Evolutionary conservation across 2,888 invertebrate species (phyloP), one percentile per base, ranked within the genome.

Genomic region (Chloroclysta siterata): DNA sequence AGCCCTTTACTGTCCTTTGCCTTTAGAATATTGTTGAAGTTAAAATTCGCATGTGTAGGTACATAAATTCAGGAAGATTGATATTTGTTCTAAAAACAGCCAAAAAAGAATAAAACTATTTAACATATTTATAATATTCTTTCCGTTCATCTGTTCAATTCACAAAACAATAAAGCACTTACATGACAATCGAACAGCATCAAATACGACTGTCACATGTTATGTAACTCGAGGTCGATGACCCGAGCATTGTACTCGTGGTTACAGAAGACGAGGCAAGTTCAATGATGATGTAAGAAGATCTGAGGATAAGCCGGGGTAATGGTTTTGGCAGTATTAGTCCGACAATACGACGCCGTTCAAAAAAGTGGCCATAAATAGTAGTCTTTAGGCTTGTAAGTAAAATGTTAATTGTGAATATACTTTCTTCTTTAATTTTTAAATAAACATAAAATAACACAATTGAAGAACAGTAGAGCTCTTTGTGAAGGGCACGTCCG

Each of bases 281-380:
- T 65, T 65, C 65, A 60, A 44, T 59, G 58, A 47, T 56, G 60
- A 61, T 61, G 55, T 46, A 41, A 60, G 36, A 41, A 60, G 36
- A 56, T 60, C 48, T 58, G 33, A 29, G n/a, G 52, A 63, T 59
- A 59, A 62, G 52, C 44, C 48, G 33, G 22, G 33, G 48, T 60
- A 60, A 60, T 60, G 50, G 57, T 53, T 65, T 65, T 64, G 52
- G 60, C 60, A 60, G 46, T 59, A 42, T 52, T 11, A n/a, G 44
- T 36, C 44, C 48, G 5, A 44, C 44, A 53, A 8, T 42, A 28
- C 41, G 52, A 59, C 44, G 51, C 44, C 44, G 11, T 44, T 42
- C 17, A 52, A 39, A 52, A 33, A 10, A 33, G 33, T 48, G n/a
- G 22, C 5, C 33, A 33, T 33, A 33, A 22, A 22, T n/a, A n/a